Conservation (phyloP, 2,113 vertebrate genomes). For the Nettapus auritus region DNA sequence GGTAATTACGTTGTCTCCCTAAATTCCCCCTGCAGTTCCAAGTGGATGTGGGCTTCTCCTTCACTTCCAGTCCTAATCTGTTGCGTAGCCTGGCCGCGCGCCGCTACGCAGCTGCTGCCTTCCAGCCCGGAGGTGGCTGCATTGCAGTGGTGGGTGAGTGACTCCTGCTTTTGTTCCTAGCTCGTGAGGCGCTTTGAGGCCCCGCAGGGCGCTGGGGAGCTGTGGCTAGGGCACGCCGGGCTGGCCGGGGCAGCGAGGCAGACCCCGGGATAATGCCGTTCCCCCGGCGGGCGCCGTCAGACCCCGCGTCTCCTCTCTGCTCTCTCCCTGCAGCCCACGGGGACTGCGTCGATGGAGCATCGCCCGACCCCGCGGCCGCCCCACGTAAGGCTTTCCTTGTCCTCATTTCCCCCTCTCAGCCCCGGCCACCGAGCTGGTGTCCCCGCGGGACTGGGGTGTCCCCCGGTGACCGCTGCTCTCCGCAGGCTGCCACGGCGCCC, state of each 20-base stretch:
- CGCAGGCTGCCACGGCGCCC: neutral
- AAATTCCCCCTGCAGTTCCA: slow-evolving; percentile 66
- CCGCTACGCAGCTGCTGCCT: slow-evolving; percentile 45
- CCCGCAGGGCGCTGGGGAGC: slow-evolving; percentile 1
- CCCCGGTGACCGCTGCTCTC: neutral
- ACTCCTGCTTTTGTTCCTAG: slow-evolving; percentile 59
- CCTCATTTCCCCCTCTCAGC: neutral
- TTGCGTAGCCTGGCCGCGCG: neutral
- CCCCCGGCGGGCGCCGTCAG: neutral
- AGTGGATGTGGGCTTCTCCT: slow-evolving; percentile 62
- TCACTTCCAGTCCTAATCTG: slow-evolving; percentile 56
- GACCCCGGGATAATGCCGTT: neutral
- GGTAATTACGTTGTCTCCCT: slow-evolving; percentile 43
- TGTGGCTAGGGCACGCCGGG: slow-evolving; percentile 21
- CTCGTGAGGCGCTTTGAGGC: neutral
- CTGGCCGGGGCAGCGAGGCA: neutral
- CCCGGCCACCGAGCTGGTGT: rapidly evolving
- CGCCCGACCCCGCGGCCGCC: rapidly evolving
- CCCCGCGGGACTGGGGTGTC: rapidly evolving
- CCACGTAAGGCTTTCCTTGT: slow-evolving; percentile 43
- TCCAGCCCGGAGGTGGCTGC: slow-evolving; percentile 59
- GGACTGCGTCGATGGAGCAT: neutral
- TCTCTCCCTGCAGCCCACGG: neutral
- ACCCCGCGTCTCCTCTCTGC: neutral
- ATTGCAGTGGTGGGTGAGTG: slow-evolving; percentile 65